Evolutionary conservation across 2,113 vertebrate genomes (phyloP).

Genomic region (Hyla sarda): DNA sequence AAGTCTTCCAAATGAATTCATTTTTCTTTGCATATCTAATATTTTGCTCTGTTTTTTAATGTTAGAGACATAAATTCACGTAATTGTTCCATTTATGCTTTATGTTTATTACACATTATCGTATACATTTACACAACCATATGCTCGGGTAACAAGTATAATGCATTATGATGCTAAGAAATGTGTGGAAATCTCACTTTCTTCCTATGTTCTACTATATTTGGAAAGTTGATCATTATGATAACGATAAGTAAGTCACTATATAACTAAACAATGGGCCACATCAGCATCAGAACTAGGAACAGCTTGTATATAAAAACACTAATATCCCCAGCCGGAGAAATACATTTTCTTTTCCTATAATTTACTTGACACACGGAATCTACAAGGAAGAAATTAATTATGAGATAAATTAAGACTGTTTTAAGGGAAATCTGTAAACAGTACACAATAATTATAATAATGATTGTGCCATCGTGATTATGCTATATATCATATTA

Average conservation of each 20-base stretch:
- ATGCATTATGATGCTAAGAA: background rate
- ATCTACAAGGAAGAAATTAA: conserved; percentile 33
- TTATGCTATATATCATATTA: conserved; percentile 34
- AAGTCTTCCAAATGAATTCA: background rate
- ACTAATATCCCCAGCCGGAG: conserved; percentile 27
- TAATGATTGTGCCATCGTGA: conserved; percentile 16
- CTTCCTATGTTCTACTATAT: background rate
- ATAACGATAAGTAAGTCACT: conserved; percentile 15
- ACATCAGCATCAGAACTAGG: background rate
- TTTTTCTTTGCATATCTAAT: background rate
- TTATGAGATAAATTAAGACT: conserved; percentile 32
- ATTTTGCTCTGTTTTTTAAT: conserved; percentile 13
- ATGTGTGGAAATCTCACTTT: background rate
- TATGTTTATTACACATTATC: conserved; percentile 34
- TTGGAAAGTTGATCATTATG: conserved; percentile 24
- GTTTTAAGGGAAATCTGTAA: conserved; percentile 24
- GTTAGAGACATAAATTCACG: conserved; percentile 13
- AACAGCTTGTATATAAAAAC: conserved; percentile 42
- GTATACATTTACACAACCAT: conserved; percentile 33
- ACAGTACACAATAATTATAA: conserved; percentile 28
- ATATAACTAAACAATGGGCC: conserved; percentile 32
- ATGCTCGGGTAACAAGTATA: conserved; percentile 20
- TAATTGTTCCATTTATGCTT: conserved; percentile 29
- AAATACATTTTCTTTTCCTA: conserved; percentile 19
- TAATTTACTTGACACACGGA: conserved; percentile 26